Conservation (phyloP, 2,888 invertebrate species). For the Himalopsyche japonica region DNA sequence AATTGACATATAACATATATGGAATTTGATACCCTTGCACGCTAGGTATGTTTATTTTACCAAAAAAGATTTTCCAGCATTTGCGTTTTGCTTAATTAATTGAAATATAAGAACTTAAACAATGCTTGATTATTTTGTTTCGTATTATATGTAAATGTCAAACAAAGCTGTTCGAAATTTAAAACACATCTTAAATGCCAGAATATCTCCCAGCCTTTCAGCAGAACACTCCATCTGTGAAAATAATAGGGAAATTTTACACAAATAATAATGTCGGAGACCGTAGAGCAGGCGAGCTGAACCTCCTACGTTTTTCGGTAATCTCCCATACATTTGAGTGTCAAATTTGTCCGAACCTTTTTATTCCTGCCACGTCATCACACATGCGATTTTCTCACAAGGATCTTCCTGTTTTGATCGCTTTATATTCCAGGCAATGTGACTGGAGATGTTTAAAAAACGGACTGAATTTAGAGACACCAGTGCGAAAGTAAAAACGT, state of each 20-base stretch:
- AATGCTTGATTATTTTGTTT: too few relatives aligned
- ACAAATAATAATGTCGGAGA: not conserved
- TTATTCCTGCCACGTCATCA: not conserved
- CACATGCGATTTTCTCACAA: not conserved
- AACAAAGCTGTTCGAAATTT: not conserved
- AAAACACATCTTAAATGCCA: not conserved
- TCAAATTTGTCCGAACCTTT: slow-evolving; percentile 6
- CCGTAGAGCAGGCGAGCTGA: not conserved
- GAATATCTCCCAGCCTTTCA: not conserved
- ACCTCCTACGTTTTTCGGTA: not conserved
- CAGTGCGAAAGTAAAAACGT: not conserved
- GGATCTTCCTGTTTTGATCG: not conserved
- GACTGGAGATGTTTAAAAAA: not conserved
- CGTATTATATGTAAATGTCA: too few relatives aligned
- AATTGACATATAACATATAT: too few relatives aligned
- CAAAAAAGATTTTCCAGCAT: too few relatives aligned
- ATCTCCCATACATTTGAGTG: slow-evolving; percentile 25
- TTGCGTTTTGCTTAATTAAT: too few relatives aligned
- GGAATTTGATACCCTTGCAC: too few relatives aligned
- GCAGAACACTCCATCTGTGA: not conserved
- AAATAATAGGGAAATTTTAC: not conserved
- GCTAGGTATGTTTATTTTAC: too few relatives aligned
- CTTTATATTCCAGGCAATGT: not conserved
- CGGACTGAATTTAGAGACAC: not conserved
- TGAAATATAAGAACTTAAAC: too few relatives aligned